Percentiles rank a stretch among this genome's conserved stretches.
Conservation (phyloP, 2,113 vertebrate genomes). For the Bucco capensis region DNA sequence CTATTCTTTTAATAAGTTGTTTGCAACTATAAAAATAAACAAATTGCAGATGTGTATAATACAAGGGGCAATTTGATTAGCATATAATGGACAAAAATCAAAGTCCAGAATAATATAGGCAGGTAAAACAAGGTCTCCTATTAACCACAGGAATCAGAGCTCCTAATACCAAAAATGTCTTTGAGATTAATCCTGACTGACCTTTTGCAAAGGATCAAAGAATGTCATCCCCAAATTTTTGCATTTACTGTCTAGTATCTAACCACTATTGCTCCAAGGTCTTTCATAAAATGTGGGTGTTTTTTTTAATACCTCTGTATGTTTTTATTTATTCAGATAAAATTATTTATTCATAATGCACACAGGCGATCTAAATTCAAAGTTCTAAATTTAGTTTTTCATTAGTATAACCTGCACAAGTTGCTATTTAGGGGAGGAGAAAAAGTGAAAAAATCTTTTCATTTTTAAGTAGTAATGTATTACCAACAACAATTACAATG, state of each 20-base stretch:
- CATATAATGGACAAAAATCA: neutral
- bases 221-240: neutral
- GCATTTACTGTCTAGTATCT: neutral
- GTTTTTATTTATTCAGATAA: neutral
- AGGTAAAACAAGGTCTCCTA: neutral
- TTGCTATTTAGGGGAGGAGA: neutral
- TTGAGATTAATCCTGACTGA: neutral
- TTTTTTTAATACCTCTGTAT: neutral
- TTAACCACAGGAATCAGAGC: neutral
- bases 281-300: neutral
- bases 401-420: neutral
- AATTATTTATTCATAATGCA: neutral
- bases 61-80: neutral
- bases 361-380: neutral
- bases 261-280: neutral
- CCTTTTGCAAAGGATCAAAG: neutral
- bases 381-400: neutral
- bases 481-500: neutral
- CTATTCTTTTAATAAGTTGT: neutral
- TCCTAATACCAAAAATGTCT: neutral
- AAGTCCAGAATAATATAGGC: neutral
- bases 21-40: neutral
- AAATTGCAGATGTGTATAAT: neutral
- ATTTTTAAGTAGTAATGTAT: neutral
- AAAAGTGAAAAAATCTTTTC: neutral